These are phyloP conservation scores for Tholera decimalis DNA, from an alignment of 2,888 invertebrate genomes.

Conservation along the genomic window DNA sequence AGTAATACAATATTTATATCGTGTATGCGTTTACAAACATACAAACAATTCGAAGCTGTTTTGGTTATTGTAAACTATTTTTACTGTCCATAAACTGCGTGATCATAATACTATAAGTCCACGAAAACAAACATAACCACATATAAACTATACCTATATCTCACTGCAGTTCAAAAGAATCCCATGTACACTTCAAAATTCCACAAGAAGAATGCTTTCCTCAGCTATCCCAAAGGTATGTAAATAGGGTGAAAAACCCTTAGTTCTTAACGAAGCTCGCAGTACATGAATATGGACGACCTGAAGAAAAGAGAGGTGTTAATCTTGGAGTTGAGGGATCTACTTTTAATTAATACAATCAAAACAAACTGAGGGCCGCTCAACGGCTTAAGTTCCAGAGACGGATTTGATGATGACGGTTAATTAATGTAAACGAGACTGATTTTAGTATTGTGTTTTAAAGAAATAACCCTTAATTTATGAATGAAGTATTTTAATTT, in stretches of 20 bases:
- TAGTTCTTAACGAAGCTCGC: conserved; percentile 59
- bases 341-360: conserved; percentile 91
- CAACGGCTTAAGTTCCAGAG: conserved; percentile 81
- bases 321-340: conserved; percentile 88
- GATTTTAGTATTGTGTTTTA: not conserved
- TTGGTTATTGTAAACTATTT: too few relatives aligned
- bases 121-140: conserved; percentile 1
- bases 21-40: too few relatives aligned
- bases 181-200: conserved; percentile 11
- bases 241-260: conserved; percentile 63
- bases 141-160: not conserved
- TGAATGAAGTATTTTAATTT: too few relatives aligned
- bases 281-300: conserved; percentile 87
- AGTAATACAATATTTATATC: too few relatives aligned
- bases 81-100: not conserved
- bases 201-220: conserved; percentile 41
- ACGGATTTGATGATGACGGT: conserved; percentile 60
- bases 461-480: too few relatives aligned
- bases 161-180: conserved; percentile 39
- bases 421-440: not conserved
- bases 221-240: conserved; percentile 67
- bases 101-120: not conserved
- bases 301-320: conserved; percentile 88
- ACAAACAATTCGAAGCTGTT: too few relatives aligned
- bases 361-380: conserved; percentile 87